Evolutionary conservation across 1,140 invertebrate genomes (phyloP).

Genomic region (Drosophila bipectinata): DNA sequence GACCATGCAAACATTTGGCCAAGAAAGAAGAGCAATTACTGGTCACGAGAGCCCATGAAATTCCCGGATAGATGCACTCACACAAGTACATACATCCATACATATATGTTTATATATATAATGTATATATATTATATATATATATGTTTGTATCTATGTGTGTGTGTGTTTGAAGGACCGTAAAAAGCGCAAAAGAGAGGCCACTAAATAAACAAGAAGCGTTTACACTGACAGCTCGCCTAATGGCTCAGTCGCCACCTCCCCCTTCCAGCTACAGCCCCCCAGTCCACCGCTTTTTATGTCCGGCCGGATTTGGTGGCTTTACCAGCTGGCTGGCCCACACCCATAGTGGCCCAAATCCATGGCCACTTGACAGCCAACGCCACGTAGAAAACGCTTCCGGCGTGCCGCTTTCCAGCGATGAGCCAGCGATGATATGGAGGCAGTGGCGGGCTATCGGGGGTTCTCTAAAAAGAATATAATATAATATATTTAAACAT

Average conservation of each 20-base stretch:
- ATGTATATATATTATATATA: not conserved
- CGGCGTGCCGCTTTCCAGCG: conserved; percentile 48
- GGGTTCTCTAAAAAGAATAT: not conserved
- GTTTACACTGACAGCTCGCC: conserved; percentile 56
- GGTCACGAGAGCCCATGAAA: conserved; percentile 64
- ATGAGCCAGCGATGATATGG: conserved; percentile 13
- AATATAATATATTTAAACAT: no score
- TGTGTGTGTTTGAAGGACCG: conserved; percentile 14
- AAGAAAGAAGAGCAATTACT: conserved; percentile 67
- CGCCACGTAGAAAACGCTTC: conserved; percentile 71
- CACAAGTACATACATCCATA: conserved; percentile 1
- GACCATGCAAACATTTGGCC: conserved; percentile 52
- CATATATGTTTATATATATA: not conserved
- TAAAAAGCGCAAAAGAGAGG: conserved; percentile 65
- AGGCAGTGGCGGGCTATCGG: not conserved
- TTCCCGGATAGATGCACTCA: conserved; percentile 15
- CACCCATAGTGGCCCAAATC: conserved; percentile 58
- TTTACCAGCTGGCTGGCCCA: conserved; percentile 29
- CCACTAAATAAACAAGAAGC: conserved; percentile 72
- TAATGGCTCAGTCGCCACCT: conserved; percentile 43
- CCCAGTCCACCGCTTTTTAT: not conserved
- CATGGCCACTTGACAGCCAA: conserved; percentile 70
- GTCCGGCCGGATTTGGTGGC: conserved; percentile 30
- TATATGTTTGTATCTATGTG: not conserved
- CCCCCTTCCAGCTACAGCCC: not conserved